phyloP scores from a whole-genome alignment of 2,113 vertebrate species.

The Heterochromis multidens region DNA sequence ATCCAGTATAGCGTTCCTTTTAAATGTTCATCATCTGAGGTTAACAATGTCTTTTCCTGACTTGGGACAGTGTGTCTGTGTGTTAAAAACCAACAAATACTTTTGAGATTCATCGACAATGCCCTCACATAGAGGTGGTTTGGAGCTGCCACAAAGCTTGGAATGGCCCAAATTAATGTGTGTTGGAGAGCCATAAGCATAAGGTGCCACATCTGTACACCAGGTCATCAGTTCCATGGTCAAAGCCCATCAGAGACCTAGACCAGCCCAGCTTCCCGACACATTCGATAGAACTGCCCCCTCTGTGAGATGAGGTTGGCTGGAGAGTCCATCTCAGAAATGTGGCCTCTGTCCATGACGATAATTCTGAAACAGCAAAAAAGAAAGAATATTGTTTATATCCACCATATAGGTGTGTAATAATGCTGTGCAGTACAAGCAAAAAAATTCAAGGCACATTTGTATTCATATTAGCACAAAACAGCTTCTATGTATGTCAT shows the following conservation, averaged over 20 bases:
- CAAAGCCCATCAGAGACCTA: slow-evolving; percentile 50
- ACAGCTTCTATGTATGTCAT: not conserved
- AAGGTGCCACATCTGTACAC: slow-evolving; percentile 32
- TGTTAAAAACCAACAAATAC: slow-evolving; percentile 34
- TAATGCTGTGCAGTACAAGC: not conserved
- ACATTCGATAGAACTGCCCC: slow-evolving; percentile 89
- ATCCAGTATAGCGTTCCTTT: slow-evolving; percentile 28
- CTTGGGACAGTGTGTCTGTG: slow-evolving; percentile 14
- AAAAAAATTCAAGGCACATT: not conserved
- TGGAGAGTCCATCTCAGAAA: slow-evolving; percentile 87
- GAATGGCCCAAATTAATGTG: slow-evolving; percentile 30
- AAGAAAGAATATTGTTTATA: not conserved
- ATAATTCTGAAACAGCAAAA: slow-evolving; percentile 79
- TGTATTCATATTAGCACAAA: not conserved
- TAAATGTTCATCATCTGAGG: slow-evolving; percentile 34
- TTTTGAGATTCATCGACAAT: slow-evolving; percentile 52
- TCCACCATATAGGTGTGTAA: not conserved
- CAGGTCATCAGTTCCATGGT: slow-evolving; percentile 7
- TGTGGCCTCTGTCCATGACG: slow-evolving; percentile 87
- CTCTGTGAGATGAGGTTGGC: slow-evolving; percentile 82
- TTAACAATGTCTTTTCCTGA: slow-evolving; percentile 37
- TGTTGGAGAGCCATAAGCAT: slow-evolving; percentile 41
- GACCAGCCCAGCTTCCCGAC: slow-evolving; percentile 84
- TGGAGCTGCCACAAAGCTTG: slow-evolving; percentile 61
- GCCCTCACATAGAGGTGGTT: slow-evolving; percentile 29